phyloP scores from a whole-genome alignment of 2,888 invertebrate species.

The Phortica magna region DNA sequence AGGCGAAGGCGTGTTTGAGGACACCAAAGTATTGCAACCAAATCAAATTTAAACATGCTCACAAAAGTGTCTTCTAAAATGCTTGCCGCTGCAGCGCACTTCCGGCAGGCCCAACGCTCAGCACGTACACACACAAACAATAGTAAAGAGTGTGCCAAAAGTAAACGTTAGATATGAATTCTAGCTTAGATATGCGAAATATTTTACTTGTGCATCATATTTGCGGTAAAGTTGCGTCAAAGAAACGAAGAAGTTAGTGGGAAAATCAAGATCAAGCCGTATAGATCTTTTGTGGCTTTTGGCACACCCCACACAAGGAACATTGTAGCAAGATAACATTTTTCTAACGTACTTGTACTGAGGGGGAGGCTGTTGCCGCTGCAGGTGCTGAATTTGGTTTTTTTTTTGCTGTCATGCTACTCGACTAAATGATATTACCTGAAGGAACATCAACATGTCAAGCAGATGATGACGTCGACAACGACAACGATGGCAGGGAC shows the following conservation, averaged over 20 bases:
- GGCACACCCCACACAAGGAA: constrained; percentile 22
- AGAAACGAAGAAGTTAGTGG: too few relatives aligned
- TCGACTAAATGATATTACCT: constrained; percentile 70
- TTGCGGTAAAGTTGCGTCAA: too few relatives aligned
- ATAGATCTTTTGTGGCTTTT: too few relatives aligned
- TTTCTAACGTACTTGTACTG: constrained; percentile 59
- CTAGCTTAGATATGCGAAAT: too few relatives aligned
- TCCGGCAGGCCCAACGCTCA: too few relatives aligned
- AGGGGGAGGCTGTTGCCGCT: background rate
- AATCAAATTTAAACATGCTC: constrained; percentile 68
- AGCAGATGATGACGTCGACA: constrained; percentile 40
- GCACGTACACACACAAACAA: too few relatives aligned
- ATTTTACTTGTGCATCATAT: too few relatives aligned
- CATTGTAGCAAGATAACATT: constrained; percentile 71
- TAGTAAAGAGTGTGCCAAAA: too few relatives aligned
- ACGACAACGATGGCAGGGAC: constrained; percentile 52
- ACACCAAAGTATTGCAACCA: constrained; percentile 39
- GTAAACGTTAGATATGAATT: too few relatives aligned
- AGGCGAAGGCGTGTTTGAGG: background rate
- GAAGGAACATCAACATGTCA: constrained; percentile 69
- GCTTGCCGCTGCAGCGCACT: background rate
- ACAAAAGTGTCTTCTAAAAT: constrained; percentile 22
- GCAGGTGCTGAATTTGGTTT: constrained; percentile 4
- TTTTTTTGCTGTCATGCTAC: constrained; percentile 43
- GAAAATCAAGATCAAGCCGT: too few relatives aligned